Evolutionary conservation across 2,888 invertebrate genomes (phyloP), one percentile per base, ranked within the genome.

Genomic region (Eucera pruinosa): DNA sequence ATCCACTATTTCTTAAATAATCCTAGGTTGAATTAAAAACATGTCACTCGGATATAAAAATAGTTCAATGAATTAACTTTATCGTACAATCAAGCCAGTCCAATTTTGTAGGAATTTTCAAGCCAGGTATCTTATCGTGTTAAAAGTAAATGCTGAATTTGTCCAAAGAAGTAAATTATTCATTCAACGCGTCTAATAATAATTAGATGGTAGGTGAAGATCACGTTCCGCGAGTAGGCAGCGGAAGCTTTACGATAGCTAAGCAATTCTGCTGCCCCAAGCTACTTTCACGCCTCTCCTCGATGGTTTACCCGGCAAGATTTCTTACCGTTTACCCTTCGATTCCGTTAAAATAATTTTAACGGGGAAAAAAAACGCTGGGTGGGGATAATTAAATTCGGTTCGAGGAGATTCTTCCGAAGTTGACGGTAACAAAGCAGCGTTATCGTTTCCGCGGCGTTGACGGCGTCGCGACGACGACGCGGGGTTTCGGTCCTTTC

Each of bases 401-500:
- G 48, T 36, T 27, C 23, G 55, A 27, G 36, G 25, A 33, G 33
- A 25, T 62, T 62, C 47, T 23, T 43, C 20, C 48, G n/a, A 13
- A 1, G 3, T 9, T 0, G 20, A 41, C 0, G 13, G 58, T 60
- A 54, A 58, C 75, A 45, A 66, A 47, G 25, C 39, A n/a, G 27
- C 47, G 45, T 30, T 76, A 77, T 45, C 36, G 76, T 76, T 68
- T 52, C 13, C 77, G 58, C 39, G 70, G 54, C 43, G 78, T 55
- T 60, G 54, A 60, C 48, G 54, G 45, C 11, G n/a, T 13, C 45
- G 61, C 41, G 36, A 9, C 9, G 27, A 9, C 47, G 15, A 4
- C 18, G 7, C 9, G 20, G 9, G 18, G 20, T 9, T 54, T 73
- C 62, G 41, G 70, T 70, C 72, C 72, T 82, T 81, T 83, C 78